A percentile compares a stretch with the other conserved stretches of the same genome.
phyloP scores from a whole-genome alignment of 2,113 vertebrate genomes.

The Arothron firmamentum region DNA sequence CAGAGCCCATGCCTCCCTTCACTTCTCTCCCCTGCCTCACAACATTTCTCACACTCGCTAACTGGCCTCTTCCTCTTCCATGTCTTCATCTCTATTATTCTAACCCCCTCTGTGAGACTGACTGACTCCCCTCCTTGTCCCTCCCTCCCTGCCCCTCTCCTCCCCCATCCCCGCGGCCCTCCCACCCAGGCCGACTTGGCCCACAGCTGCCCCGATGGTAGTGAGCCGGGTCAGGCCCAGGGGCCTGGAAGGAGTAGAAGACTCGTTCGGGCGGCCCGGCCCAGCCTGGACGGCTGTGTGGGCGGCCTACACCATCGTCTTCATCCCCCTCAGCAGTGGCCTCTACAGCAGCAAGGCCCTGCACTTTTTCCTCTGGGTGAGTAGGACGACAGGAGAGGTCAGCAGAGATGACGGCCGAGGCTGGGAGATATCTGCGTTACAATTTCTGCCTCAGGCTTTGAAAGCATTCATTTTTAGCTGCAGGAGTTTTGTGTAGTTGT shows the following conservation, averaged over 20 bases:
- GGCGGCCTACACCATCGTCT: constrained; percentile 76
- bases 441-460: too few relatives aligned
- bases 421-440: too few relatives aligned
- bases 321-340: constrained; percentile 78
- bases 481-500: background rate
- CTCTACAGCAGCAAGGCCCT: constrained; percentile 76
- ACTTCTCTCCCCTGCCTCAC: constrained; percentile 46
- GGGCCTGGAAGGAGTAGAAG: constrained; percentile 66
- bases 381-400: constrained; percentile 26
- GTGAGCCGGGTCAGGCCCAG: constrained; percentile 67
- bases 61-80: constrained; percentile 49
- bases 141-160: constrained; percentile 37
- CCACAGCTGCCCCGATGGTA: constrained; percentile 59
- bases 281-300: constrained; percentile 69
- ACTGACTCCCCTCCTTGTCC: constrained; percentile 42
- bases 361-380: constrained; percentile 78
- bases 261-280: constrained; percentile 28
- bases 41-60: constrained; percentile 46
- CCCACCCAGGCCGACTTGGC: constrained; percentile 48
- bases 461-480: too few relatives aligned
- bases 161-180: constrained; percentile 31
- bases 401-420: background rate
- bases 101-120: constrained; percentile 31
- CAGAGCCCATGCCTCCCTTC: constrained; percentile 50
- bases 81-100: constrained; percentile 39